These are phyloP conservation scores for Hippopotamus amphibius DNA, from an alignment of 2,113 vertebrate species.

Conservation along the genomic window DNA sequence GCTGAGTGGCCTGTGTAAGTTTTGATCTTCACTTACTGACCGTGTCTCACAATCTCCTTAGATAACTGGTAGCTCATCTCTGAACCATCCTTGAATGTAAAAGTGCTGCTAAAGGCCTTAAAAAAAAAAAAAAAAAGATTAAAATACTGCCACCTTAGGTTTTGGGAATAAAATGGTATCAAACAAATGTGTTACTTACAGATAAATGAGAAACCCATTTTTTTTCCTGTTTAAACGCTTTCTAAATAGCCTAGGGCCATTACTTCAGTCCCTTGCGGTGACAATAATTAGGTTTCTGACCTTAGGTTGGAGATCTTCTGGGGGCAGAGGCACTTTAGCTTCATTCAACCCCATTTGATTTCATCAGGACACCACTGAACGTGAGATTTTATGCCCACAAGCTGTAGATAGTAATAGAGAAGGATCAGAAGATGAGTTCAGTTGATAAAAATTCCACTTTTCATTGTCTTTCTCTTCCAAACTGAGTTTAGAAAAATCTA, in stretches of 20 bases:
- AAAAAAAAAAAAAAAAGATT: neutral
- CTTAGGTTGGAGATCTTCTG: conserved; percentile 45
- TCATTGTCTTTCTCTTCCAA: conserved; percentile 52
- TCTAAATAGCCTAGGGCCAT: neutral
- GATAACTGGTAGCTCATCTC: neutral
- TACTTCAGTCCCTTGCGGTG: conserved; percentile 6
- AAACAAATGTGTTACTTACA: neutral
- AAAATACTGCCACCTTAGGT: neutral
- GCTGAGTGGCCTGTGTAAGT: neutral
- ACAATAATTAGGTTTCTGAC: conserved; percentile 63
- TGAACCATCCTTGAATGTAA: neutral
- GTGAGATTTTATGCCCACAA: conserved; percentile 24
- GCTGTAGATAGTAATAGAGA: conserved; percentile 19
- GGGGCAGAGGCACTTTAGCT: neutral
- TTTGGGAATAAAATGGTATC: neutral
- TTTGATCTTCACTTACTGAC: conserved; percentile 44
- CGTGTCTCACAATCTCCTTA: neutral
- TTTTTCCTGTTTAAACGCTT: neutral
- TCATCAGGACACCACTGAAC: conserved; percentile 15
- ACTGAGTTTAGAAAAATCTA: neutral
- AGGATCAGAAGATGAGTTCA: conserved; percentile 46
- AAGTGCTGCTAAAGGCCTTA: neutral
- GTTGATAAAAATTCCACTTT: conserved; percentile 10
- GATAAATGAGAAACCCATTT: neutral
- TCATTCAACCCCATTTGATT: conserved; percentile 58